Conservation (phyloP, 2,888 invertebrate genomes). For the Agrilus cyanescens region DNA sequence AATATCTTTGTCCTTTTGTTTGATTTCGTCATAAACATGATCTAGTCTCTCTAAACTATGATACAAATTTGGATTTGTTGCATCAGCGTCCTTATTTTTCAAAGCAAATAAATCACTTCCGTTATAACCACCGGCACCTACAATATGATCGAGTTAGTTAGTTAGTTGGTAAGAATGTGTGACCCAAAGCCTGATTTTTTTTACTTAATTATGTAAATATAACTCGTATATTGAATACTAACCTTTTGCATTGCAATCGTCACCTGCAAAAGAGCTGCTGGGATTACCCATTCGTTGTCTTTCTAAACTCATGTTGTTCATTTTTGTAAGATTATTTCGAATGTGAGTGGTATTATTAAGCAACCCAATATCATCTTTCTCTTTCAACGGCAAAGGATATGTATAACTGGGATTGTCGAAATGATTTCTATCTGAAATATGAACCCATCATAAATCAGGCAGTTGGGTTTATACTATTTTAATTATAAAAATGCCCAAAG, state of each 20-base stretch:
- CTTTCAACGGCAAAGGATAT: conserved; percentile 42
- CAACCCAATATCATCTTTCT: conserved; percentile 44
- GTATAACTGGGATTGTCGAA: conserved; percentile 90
- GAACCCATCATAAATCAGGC: neutral
- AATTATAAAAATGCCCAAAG: no score
- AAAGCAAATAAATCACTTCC: conserved; percentile 53
- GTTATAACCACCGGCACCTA: conserved; percentile 37
- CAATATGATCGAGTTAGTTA: conserved; percentile 27
- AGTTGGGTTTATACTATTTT: no score
- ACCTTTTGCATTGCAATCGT: conserved; percentile 22
- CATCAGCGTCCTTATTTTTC: conserved; percentile 77
- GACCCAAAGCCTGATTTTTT: no score
- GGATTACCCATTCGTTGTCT: conserved; percentile 40
- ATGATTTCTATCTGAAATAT: conserved; percentile 60
- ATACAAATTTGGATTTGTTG: conserved; percentile 78
- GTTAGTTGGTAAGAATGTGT: no score
- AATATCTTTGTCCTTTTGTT: conserved; percentile 60
- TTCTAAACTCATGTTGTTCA: conserved; percentile 49
- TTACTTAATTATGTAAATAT: no score
- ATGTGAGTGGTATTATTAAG: conserved; percentile 46
- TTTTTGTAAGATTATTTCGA: conserved; percentile 48
- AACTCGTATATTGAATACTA: no score
- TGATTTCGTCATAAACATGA: conserved; percentile 83
- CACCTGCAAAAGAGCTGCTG: conserved; percentile 37
- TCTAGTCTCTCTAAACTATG: conserved; percentile 70